Percentiles rank a stretch among this genome's conserved stretches.
phyloP scores from a whole-genome alignment of 2,797 vertebrate species.

The Pseudomugil tenellus region DNA sequence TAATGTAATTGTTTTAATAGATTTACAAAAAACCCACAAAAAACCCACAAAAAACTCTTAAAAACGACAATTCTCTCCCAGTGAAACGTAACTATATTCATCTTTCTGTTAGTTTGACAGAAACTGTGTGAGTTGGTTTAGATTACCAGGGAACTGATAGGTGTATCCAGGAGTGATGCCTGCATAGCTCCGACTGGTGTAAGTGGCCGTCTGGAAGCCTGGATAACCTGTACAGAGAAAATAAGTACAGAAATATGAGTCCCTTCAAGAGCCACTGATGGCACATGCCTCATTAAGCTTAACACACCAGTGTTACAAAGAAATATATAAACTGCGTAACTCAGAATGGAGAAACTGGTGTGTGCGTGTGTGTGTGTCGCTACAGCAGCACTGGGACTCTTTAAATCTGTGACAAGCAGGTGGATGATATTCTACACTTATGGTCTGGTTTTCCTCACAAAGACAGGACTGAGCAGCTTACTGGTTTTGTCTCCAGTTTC shows the following conservation, averaged over 20 bases:
- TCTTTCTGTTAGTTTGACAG: constrained; percentile 7
- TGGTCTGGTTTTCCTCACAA: constrained; percentile 39
- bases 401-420: constrained; percentile 40
- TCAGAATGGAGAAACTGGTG: constrained; percentile 3
- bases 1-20: background rate
- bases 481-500: constrained; percentile 41
- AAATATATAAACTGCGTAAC: constrained; percentile 4
- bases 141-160: constrained; percentile 98
- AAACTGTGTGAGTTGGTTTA: constrained; percentile 21
- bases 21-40: background rate
- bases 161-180: constrained; percentile 97
- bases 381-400: constrained; percentile 26
- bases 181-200: constrained; percentile 97
- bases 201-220: constrained; percentile 97
- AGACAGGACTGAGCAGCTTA: constrained; percentile 29
- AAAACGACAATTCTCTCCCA: too few species aligned
- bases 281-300: background rate
- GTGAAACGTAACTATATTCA: background rate
- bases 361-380: constrained; percentile 14
- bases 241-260: background rate
- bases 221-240: constrained; percentile 89
- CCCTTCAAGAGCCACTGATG: background rate
- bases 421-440: constrained; percentile 61
- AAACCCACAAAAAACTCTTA: background rate
- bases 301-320: background rate